Percentiles rank a stretch among this genome's conserved stretches.
These are phyloP conservation scores for Drosophila sturtevanti DNA, from an alignment of 1,140 invertebrate genomes.

Conservation along the genomic window DNA sequence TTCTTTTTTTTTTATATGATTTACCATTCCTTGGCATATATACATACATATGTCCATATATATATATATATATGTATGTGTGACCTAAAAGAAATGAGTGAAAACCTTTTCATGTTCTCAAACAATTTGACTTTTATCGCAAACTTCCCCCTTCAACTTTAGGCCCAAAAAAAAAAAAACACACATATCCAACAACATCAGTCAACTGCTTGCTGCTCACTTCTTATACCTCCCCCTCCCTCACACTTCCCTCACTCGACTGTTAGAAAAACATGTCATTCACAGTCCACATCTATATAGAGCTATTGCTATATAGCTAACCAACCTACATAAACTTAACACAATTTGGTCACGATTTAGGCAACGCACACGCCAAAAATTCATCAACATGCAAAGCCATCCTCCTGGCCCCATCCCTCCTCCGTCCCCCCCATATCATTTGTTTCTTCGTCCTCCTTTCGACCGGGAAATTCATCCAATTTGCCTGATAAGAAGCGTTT, in stretches of 20 bases:
- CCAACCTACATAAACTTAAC: conserved; percentile 56
- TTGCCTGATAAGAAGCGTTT: conserved; percentile 79
- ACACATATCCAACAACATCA: too few relatives aligned
- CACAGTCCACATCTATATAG: not conserved
- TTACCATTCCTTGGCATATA: too few relatives aligned
- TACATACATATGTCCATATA: too few relatives aligned
- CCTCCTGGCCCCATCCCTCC: not conserved
- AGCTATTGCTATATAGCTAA: not conserved
- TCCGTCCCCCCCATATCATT: too few relatives aligned
- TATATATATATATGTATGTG: not conserved
- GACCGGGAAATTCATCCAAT: conserved; percentile 61
- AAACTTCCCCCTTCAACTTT: too few relatives aligned
- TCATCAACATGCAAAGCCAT: conserved; percentile 73
- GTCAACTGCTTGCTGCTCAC: too few relatives aligned
- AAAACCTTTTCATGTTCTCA: not conserved
- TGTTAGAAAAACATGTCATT: not conserved
- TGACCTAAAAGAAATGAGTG: not conserved
- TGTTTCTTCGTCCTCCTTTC: too few relatives aligned
- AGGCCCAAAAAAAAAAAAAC: too few relatives aligned
- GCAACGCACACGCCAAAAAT: conserved; percentile 72
- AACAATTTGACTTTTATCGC: not conserved
- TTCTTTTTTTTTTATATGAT: too few relatives aligned
- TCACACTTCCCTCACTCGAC: not conserved
- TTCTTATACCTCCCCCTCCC: not conserved
- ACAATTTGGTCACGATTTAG: conserved; percentile 78